Base-by-base conservation (phyloP, 2,888 invertebrate species). In the Drosophila demipolita region DNA sequence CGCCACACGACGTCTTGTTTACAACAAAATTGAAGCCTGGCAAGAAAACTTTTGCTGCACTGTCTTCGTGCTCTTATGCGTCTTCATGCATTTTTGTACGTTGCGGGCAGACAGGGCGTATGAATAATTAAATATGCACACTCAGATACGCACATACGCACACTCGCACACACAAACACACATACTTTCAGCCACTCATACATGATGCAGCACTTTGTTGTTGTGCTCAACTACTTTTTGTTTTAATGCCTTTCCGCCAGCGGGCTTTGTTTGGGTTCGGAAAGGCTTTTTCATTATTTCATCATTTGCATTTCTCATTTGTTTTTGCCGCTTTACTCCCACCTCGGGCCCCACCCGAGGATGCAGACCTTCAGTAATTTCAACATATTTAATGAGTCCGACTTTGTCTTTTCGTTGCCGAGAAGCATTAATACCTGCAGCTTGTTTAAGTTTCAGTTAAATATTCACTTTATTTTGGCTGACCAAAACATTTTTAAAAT, bases 261-360 rank as follows among this genome's bases (percentile, higher is more conserved):
- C 57, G 67, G 82, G 58, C 79, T 78, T 81, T 78, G 68, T 80
- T 75, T 75, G 78, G 65, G 63, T 75, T 81, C 74, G 59, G 58
- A 55, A 57, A 70, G 75, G 68, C 78, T 81, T 65, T 72, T 69
- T 80, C 74, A 85, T 87, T 80, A 82, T 78, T 78, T 78, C 77
- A 60, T 85, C 89, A 85, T 89, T 85, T 85, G 82, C 84, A 85
- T 89, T 87, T 85, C 84, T 73, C 84, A 89, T 85, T 81, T 82
- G 61, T 62, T 29, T 53, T 38, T 49, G 40, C 48, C 15, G 40
- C 45, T 50, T 50, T 35, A 35, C 58, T 63, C 7, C 23, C 36
- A 20, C 33, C 38, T 2, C 52, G 32, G 9, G n/a, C 23, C 9
- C 40, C 33, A 26, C 15, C 29, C 20, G 3, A 9, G 9, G 4